Conservation (phyloP, 2,113 vertebrate genomes). For the Pteruthius melanotis region DNA sequence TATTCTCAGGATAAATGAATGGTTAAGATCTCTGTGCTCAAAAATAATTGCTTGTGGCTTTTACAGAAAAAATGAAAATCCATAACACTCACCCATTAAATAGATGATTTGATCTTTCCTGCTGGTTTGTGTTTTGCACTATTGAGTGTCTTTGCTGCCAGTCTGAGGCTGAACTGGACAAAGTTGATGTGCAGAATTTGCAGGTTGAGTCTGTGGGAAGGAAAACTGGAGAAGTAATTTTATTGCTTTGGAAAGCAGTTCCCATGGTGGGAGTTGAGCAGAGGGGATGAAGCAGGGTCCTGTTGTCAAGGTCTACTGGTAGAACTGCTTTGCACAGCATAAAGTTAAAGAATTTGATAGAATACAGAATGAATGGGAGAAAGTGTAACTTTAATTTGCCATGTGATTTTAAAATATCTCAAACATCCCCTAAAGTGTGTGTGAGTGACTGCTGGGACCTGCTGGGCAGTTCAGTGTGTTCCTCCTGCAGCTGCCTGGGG, state of each 20-base stretch:
- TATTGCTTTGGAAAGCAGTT: neutral
- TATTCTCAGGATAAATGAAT: constrained; percentile 3
- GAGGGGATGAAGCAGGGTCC: fast-evolving
- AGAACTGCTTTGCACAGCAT: neutral
- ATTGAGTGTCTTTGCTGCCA: neutral
- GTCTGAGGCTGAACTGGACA: neutral
- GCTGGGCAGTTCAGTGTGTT: neutral
- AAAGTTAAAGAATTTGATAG: neutral
- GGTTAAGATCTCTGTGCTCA: neutral
- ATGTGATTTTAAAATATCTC: neutral
- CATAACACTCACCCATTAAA: neutral
- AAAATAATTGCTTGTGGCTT: constrained; percentile 15
- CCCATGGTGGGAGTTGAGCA: neutral
- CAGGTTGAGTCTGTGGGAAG: neutral
- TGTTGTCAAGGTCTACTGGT: neutral
- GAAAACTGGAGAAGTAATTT: neutral
- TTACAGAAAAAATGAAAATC: neutral
- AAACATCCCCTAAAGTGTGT: neutral
- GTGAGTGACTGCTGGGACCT: neutral
- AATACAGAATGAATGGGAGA: neutral
- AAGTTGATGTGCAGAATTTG: neutral
- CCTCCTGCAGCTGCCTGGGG: neutral
- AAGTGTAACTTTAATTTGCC: neutral
- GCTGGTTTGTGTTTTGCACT: neutral
- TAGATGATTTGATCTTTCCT: neutral